A percentile compares a stretch with the other conserved stretches of the same genome.
Evolutionary conservation across 2,888 invertebrate species (phyloP).

Genomic region (Andrena flavipes): DNA sequence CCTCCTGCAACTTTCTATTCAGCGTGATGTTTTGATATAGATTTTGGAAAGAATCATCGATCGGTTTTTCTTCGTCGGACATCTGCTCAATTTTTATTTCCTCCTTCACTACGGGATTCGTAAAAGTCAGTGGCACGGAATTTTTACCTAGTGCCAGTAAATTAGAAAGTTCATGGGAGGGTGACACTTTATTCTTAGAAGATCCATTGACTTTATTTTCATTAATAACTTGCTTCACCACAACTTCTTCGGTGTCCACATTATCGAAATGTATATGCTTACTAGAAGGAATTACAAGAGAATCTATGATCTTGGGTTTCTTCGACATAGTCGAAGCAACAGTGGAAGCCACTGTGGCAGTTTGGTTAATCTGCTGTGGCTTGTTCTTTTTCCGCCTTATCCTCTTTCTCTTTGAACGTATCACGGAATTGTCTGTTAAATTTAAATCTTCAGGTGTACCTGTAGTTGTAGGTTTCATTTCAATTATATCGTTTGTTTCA

Average conservation of each 20-base stretch:
- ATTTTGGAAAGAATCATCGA: neutral
- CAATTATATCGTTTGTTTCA: conserved; percentile 31
- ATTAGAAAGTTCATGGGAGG: conserved; percentile 60
- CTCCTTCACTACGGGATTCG: conserved; percentile 50
- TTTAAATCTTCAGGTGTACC: conserved; percentile 49
- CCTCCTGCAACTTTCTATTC: neutral
- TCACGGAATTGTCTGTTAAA: conserved; percentile 18
- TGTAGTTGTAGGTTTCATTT: conserved; percentile 60
- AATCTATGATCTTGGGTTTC: conserved; percentile 75
- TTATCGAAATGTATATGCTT: conserved; percentile 78
- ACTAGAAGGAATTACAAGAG: conserved; percentile 65
- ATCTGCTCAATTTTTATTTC: conserved; percentile 22
- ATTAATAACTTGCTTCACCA: conserved; percentile 9
- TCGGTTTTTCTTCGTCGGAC: conserved; percentile 4
- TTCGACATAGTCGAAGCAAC: conserved; percentile 32
- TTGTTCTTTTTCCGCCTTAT: conserved; percentile 62
- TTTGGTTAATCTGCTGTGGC: conserved; percentile 10
- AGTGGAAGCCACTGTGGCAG: neutral
- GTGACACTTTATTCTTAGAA: conserved; percentile 1
- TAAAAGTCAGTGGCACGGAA: conserved; percentile 75
- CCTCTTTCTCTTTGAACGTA: conserved; percentile 69
- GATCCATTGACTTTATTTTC: conserved; percentile 18
- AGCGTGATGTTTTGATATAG: neutral
- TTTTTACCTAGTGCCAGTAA: conserved; percentile 74
- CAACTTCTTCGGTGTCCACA: conserved; percentile 53